phyloP scores from a whole-genome alignment of 2,797 vertebrate species.

The Arnoldichthys spilopterus region DNA sequence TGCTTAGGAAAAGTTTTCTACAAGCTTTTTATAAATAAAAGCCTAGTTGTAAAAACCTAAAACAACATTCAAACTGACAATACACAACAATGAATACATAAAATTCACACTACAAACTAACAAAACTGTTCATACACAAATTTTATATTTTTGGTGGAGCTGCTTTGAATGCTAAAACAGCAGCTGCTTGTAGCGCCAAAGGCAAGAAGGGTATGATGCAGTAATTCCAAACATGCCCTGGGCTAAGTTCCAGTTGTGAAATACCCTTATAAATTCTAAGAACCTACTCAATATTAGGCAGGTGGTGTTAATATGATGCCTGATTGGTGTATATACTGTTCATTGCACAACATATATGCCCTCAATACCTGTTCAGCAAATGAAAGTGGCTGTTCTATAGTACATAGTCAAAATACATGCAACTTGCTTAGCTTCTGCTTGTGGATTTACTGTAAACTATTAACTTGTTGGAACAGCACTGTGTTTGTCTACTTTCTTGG shows the following conservation, averaged over 20 bases:
- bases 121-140: neutral
- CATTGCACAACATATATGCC: neutral
- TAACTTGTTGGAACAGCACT: conserved; percentile 37
- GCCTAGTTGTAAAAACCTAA: too few relatives aligned
- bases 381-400: neutral
- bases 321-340: neutral
- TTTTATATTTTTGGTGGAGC: neutral
- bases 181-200: neutral
- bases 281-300: neutral
- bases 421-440: neutral
- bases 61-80: too few relatives aligned
- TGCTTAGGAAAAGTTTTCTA: too few relatives aligned
- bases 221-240: conserved; percentile 17
- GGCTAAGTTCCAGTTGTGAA: conserved; percentile 5
- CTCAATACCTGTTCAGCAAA: neutral
- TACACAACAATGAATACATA: neutral
- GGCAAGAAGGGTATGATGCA: conserved; percentile 15
- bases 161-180: neutral
- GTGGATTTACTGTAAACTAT: conserved; percentile 36
- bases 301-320: too few relatives aligned
- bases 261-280: neutral
- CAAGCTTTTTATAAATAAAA: neutral
- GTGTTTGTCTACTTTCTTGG: neutral
- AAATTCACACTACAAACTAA: neutral
- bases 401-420: neutral